phyloP scores from a whole-genome alignment of 53 echinoderm and acorn worm species.

The Henricia sp. region DNA sequence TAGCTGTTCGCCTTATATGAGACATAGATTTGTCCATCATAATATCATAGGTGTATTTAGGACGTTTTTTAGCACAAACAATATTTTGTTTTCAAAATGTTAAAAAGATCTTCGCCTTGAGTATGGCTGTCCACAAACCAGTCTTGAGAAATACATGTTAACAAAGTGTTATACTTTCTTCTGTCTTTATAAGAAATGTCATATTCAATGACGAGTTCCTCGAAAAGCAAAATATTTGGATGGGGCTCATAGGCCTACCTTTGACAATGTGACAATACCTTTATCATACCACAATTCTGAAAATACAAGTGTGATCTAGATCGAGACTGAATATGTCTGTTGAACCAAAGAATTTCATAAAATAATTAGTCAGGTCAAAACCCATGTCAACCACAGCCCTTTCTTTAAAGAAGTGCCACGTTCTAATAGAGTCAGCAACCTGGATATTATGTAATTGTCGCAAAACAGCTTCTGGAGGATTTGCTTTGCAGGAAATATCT shows the following conservation, averaged over 20 bases:
- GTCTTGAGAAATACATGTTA: neutral
- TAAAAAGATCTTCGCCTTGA: neutral
- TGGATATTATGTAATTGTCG: neutral
- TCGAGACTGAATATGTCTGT: constrained; percentile 18
- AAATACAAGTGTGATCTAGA: constrained; percentile 14
- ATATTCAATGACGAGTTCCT: neutral
- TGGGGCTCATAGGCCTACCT: neutral
- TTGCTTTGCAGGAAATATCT: neutral
- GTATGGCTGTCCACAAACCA: neutral
- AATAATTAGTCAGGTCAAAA: neutral
- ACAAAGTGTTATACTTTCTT: neutral
- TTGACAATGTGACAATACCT: neutral
- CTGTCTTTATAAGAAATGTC: neutral
- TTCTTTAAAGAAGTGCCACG: constrained; percentile 31
- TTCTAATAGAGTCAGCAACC: constrained; percentile 37
- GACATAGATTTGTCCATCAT: neutral
- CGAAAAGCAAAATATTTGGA: neutral
- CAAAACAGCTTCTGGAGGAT: constrained; percentile 18
- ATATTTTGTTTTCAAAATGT: neutral
- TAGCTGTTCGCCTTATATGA: neutral
- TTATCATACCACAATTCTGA: neutral
- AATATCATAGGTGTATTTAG: neutral
- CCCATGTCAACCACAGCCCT: constrained; percentile 11
- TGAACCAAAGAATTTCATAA: constrained; percentile 21
- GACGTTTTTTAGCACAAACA: neutral